Base-by-base conservation (phyloP, 2,888 invertebrate species). In the Ferdinandea cuprea region DNA sequence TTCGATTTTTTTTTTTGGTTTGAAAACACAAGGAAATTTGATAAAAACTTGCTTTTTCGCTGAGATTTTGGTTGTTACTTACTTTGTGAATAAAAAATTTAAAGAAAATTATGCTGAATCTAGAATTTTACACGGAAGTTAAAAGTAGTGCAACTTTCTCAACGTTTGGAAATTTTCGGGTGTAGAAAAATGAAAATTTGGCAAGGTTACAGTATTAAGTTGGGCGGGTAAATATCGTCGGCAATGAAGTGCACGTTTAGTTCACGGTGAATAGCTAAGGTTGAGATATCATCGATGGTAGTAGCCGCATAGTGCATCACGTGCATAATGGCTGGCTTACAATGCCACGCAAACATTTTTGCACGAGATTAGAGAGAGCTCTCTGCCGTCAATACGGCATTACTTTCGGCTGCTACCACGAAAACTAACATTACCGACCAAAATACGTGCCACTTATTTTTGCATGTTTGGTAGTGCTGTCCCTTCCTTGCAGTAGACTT, bases 11-110 rank as follows among this genome's bases (percentile, higher is more conserved):
- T 35, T 68, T 40, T 50, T 11, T 50, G 28, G 44, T 61, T 44
- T 61, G 68, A 50, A 81, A 83, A 83, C 83, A 83, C 83, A 83
- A 83, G 66, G 71, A 83, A 83, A 83, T 73, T 83, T 59, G 77
- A 78, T 83, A 83, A 83, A 83, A 78, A 50, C 78, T 78, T 61
- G 66, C 65, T 78, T 73, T 68, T 73, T 68, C 78, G 56, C 68
- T 63, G 78, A 40, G 35, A 58, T 50, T 66, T 77, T 63, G 25
- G 63, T 35, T 48, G 13, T 78, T 83, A 83, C 83, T 83, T 83
- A 83, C 83, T 78, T 83, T 83, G 61, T 25, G 19, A 46, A 66
- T 46, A 56, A 63, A 32, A 48, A 42, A 58, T 40, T 42, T 56
- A 25, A 25, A 37, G 2, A 32, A 37, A n/a, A 28, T 30, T 56